Evolutionary conservation across 2,888 invertebrate genomes (phyloP), one percentile per base, ranked within the genome.

Genomic region (Agrotis puta): DNA sequence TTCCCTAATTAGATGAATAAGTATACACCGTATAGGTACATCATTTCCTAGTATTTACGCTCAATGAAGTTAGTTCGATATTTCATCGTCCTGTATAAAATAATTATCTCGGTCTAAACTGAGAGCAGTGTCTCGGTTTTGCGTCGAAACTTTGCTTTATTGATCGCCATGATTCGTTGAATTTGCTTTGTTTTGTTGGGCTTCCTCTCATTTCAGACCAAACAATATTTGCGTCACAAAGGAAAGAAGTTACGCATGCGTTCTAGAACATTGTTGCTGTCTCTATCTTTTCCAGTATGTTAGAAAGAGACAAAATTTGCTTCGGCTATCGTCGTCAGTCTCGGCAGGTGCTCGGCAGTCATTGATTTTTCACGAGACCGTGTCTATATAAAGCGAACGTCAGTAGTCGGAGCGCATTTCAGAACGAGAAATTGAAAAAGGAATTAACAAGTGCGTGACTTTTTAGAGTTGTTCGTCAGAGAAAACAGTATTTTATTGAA

Each of bases 151-250:
- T 24, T 48, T 64, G 24, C 64, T 57, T 70, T 82, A 85, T 81
- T 78, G 83, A 82, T 78, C 74, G 79, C 50, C 74, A 78, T 84
- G 83, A 81, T 85, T 74, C 78, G 67, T 65, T 74, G 77, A 83
- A 84, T 70, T 83, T 18, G 74, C 77, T 79, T 85, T 86, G 77
- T 83, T 82, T 76, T 81, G 70, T 79, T 84, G 81, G 84, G 82
- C 77, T 85, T 84, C 86, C 74, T 74, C 64, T 53, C 56, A 67
- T 70, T 66, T 63, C 70, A 69, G 63, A 75, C 71, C 70, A 79
- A 77, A 82, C 77, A 78, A 54, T n/a, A n/a, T 66, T 64, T 82
- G 84, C 90, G 89, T 91, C 90, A 91, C 89, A 90, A 90, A 88
- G 88, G 81, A 83, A 77, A 85, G 70, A 82, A 77, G 63, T 82